A percentile compares a stretch with the other conserved stretches of the same genome.
Conservation (phyloP, 2,888 invertebrate genomes). For the Tenthredo notha region DNA sequence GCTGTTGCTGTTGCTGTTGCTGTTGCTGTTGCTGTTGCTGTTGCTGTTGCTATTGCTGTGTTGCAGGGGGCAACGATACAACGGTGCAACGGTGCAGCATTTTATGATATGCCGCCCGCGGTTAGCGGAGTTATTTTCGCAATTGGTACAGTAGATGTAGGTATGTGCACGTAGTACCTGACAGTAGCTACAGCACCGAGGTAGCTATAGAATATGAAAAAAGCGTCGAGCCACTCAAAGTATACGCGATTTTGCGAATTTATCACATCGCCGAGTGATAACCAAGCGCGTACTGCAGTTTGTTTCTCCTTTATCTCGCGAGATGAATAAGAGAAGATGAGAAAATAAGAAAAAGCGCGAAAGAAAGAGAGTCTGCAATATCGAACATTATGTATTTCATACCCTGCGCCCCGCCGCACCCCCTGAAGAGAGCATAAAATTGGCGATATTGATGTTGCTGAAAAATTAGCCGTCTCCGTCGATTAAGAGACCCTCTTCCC, state of each 20-base stretch:
- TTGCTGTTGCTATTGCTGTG: not conserved
- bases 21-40: not conserved
- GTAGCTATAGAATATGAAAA: not conserved
- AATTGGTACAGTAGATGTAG: not conserved
- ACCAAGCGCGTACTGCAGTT: not conserved
- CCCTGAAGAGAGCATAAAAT: not conserved
- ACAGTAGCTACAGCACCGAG: not conserved
- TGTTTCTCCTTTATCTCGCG: not conserved
- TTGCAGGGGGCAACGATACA: not conserved
- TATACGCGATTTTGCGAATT: conserved; percentile 2
- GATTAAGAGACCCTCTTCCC: conserved; percentile 64
- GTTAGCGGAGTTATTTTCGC: conserved; percentile 8
- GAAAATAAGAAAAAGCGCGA: not conserved
- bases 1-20: not conserved
- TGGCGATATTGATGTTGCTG: conserved; percentile 65
- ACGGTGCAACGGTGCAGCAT: not conserved
- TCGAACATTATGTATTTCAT: not conserved
- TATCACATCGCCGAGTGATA: not conserved
- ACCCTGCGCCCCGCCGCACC: not conserved
- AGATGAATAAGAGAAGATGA: not conserved
- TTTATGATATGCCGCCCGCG: conserved; percentile 15
- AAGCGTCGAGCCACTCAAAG: not conserved
- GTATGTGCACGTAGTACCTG: not conserved
- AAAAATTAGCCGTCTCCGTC: conserved; percentile 67
- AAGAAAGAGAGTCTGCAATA: not conserved